Evolutionary conservation across 1,140 invertebrate species (phyloP).

Genomic region (Drosophila simulans): DNA sequence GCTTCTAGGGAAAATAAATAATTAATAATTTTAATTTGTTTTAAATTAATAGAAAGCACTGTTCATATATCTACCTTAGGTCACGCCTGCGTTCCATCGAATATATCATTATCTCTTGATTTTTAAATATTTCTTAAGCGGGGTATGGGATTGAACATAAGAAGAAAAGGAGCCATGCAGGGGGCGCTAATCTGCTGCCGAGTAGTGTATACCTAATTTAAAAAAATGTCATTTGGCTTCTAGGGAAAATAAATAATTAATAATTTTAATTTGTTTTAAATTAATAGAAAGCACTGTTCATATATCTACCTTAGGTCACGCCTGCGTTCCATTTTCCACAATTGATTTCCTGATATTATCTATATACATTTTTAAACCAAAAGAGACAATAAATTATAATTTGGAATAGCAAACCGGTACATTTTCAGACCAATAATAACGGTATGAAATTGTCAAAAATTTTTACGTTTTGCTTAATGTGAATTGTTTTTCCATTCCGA

Average conservation of each 20-base stretch:
- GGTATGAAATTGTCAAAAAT: slow-evolving; percentile 57
- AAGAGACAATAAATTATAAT: slow-evolving; percentile 23
- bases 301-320: slow-evolving; percentile 35
- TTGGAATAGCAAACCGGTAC: slow-evolving; percentile 33
- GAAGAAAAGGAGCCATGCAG: too few relatives aligned
- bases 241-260: too few relatives aligned
- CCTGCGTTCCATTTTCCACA: slow-evolving; percentile 56
- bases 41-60: slow-evolving; percentile 31
- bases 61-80: too few relatives aligned
- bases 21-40: too few relatives aligned
- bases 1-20: too few relatives aligned
- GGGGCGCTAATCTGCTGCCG: too few relatives aligned
- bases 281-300: slow-evolving; percentile 38
- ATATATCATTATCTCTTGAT: too few relatives aligned
- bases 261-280: not conserved
- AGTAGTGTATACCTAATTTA: too few relatives aligned
- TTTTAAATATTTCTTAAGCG: too few relatives aligned
- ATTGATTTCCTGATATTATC: slow-evolving; percentile 73
- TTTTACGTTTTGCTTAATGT: slow-evolving; percentile 52
- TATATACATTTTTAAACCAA: slow-evolving; percentile 52
- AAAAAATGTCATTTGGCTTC: too few relatives aligned
- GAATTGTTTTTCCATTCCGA: slow-evolving; percentile 63
- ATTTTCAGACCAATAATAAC: slow-evolving; percentile 73
- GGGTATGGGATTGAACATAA: too few relatives aligned
- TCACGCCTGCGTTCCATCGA: slow-evolving; percentile 56